These are phyloP conservation scores for Oreochromis mossambicus DNA, from an alignment of 2,797 vertebrate genomes.

Conservation along the genomic window DNA sequence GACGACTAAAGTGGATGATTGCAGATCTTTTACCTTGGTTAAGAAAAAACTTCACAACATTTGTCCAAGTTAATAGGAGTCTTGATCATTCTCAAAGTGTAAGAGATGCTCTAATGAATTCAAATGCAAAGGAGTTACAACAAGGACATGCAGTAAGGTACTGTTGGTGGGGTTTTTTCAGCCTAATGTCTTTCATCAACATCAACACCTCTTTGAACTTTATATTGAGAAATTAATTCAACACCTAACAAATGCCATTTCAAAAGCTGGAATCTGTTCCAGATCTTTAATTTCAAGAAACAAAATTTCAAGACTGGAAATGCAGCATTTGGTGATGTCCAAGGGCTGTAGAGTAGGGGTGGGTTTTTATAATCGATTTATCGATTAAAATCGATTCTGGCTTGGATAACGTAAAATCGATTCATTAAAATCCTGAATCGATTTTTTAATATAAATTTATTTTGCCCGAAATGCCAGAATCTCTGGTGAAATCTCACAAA, in stretches of 20 bases:
- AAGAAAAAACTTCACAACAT: not conserved
- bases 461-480: too few relatives aligned
- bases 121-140: not conserved
- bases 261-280: not conserved
- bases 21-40: not conserved
- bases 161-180: not conserved
- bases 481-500: too few relatives aligned
- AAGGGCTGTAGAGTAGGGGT: not conserved
- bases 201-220: not conserved
- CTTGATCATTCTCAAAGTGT: not conserved
- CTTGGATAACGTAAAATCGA: too few relatives aligned
- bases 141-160: not conserved
- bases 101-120: not conserved
- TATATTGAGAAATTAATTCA: not conserved
- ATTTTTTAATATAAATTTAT: too few relatives aligned
- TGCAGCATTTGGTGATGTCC: not conserved
- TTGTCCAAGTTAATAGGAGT: not conserved
- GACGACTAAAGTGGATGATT: not conserved
- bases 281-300: not conserved
- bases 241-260: not conserved
- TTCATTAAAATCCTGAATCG: too few relatives aligned
- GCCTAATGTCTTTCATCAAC: not conserved
- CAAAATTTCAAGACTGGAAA: not conserved
- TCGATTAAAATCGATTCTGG: too few relatives aligned
- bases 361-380: too few relatives aligned